These are phyloP conservation scores for Drosophila tanythrix DNA, from an alignment of 2,888 invertebrate species.

Conservation along the genomic window DNA sequence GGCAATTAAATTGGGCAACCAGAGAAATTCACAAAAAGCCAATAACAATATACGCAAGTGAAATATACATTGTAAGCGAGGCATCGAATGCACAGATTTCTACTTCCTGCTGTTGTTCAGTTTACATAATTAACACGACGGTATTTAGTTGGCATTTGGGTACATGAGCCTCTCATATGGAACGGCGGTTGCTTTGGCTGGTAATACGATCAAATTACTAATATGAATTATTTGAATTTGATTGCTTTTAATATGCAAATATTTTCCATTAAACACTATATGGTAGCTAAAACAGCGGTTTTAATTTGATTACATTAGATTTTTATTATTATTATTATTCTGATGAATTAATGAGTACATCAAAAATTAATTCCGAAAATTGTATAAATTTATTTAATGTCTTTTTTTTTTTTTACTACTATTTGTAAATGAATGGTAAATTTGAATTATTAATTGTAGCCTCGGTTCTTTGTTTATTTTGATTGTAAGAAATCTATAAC, in stretches of 20 bases:
- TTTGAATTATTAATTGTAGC: conserved; percentile 19
- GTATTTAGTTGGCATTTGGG: conserved; percentile 48
- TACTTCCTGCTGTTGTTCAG: conserved; percentile 11
- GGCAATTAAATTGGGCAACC: conserved; percentile 60
- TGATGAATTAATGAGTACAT: not conserved
- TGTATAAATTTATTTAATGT: not conserved
- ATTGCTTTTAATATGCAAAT: conserved; percentile 62
- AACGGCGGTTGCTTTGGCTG: conserved; percentile 6
- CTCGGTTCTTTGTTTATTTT: conserved; percentile 33
- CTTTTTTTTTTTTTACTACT: not conserved
- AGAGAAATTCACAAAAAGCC: conserved; percentile 41
- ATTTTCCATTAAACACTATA: conserved; percentile 38
- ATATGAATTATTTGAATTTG: conserved; percentile 55
- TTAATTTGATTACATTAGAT: not conserved
- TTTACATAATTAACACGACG: conserved; percentile 67
- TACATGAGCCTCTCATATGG: not conserved
- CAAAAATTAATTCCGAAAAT: not conserved
- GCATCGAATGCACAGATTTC: conserved; percentile 21
- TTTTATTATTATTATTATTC: not conserved
- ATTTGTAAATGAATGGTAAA: not conserved
- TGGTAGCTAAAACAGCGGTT: conserved; percentile 2
- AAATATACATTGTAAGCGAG: conserved; percentile 25
- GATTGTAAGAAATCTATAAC: conserved; percentile 5
- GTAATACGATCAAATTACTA: conserved; percentile 33
- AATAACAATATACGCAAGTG: conserved; percentile 52